Conservation (phyloP, 2,113 vertebrate genomes). For the Lepus americanus region DNA sequence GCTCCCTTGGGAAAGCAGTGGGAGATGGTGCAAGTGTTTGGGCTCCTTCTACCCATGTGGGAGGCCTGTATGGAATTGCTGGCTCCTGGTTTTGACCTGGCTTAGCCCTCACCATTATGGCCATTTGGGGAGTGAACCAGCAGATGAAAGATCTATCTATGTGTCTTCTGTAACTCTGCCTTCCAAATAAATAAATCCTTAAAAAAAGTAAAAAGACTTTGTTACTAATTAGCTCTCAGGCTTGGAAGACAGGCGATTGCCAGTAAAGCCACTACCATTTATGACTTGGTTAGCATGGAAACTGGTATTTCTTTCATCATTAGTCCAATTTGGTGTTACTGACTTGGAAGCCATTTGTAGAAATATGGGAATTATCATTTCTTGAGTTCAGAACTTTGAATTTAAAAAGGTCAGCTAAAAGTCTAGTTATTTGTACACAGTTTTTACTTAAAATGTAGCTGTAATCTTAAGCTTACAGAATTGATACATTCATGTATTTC, state of each 20-base stretch:
- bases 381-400: constrained; percentile 48
- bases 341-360: not conserved
- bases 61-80: too few relatives aligned
- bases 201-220: not conserved
- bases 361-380: not conserved
- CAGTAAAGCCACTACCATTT: not conserved
- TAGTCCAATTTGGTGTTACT: constrained; percentile 9
- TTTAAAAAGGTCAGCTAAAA: constrained; percentile 53
- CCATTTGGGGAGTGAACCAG: not conserved
- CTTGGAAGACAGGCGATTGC: not conserved
- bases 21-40: too few relatives aligned
- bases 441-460: constrained; percentile 21
- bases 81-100: too few relatives aligned
- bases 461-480: constrained; percentile 22
- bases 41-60: too few relatives aligned
- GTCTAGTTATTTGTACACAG: not conserved
- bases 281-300: not conserved
- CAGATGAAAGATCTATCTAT: too few relatives aligned
- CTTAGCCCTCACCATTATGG: too few relatives aligned
- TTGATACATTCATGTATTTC: not conserved
- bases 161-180: too few relatives aligned
- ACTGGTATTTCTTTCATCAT: not conserved
- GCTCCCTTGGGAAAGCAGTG: too few relatives aligned
- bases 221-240: not conserved
- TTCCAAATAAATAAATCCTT: too few relatives aligned